Conservation (phyloP, 2,113 vertebrate genomes). For the Osmerus mordax region DNA sequence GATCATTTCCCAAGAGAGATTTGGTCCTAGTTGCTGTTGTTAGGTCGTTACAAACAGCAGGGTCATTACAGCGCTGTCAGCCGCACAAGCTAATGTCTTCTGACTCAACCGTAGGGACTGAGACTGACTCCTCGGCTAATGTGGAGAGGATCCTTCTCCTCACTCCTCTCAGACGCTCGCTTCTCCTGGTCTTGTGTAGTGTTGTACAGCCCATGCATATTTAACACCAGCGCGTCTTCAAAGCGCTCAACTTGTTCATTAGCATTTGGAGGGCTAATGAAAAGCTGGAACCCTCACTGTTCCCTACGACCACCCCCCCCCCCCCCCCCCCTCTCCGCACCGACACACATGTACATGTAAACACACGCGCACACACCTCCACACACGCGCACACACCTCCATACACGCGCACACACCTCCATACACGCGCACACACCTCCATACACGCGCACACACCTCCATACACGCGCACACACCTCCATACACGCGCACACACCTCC, state of each 20-base stretch:
- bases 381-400: too few relatives aligned
- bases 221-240: slow-evolving; percentile 69
- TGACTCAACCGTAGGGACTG: slow-evolving; percentile 64
- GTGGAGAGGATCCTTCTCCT: slow-evolving; percentile 33
- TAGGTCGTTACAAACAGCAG: slow-evolving; percentile 60
- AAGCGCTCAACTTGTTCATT: slow-evolving; percentile 71
- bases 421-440: too few relatives aligned
- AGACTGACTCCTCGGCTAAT: slow-evolving; percentile 56
- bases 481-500: too few relatives aligned
- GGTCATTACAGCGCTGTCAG: slow-evolving; percentile 64
- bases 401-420: too few relatives aligned
- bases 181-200: slow-evolving; percentile 11
- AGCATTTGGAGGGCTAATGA: slow-evolving; percentile 74
- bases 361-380: too few relatives aligned
- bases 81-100: slow-evolving; percentile 65
- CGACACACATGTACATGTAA: slow-evolving; percentile 4
- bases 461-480: too few relatives aligned
- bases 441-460: too few relatives aligned
- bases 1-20: slow-evolving; percentile 43
- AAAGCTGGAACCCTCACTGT: slow-evolving; percentile 59
- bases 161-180: slow-evolving; percentile 25
- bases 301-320: slow-evolving; percentile 36
- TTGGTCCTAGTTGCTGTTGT: slow-evolving; percentile 45
- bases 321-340: neutral
- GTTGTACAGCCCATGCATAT: slow-evolving; percentile 63